Base-by-base conservation (phyloP, 1,140 invertebrate genomes). In the Melipona quadrifasciata region DNA sequence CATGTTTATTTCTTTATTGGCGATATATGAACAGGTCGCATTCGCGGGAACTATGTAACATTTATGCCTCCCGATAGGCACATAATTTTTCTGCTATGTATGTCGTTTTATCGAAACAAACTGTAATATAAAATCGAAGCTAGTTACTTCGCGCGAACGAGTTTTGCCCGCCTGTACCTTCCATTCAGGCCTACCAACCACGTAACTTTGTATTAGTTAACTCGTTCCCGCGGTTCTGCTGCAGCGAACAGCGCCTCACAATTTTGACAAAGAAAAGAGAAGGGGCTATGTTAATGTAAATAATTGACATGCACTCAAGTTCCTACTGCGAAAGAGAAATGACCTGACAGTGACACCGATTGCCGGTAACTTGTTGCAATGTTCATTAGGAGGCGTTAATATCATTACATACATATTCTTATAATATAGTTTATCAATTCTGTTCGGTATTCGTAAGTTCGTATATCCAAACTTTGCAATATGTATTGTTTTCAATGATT, bases 91-190 rank as follows among this genome's bases (percentile, higher is more conserved):
- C 21, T 31, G 74, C 34, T 80, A 55, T 72, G 31, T 34, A 31
- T 53, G n/a, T 12, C n/a, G 34, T 82, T 78, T 68, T 68, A 76
- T 76, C 47, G 84, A 64, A 73, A 80, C 72, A 80, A 82, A 57
- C 39, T 65, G 53, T 47, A 86, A 68, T 76, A 68, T 47, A 70
- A 64, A 34, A 74, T n/a, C 14, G 19, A 6, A 19, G 51, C 72
- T 84, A 89, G 87, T 85, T 84, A 86, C 74, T 86, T 83, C 65
- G 47, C 61, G 68, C 61, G 71, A 80, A 78, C 27, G 47, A 87
- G 82, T 67, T 84, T 82, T 76, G 73, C 68, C 51, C 64, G 65
- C 73, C 68, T 86, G 80, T 16, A 68, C 53, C 47, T 27, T 47
- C 24, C 51, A 6, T 12, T 64, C 86, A 87, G 84, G 39, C n/a